These are phyloP conservation scores for Camponotus vicinus DNA, from an alignment of 1,140 invertebrate genomes.

Conservation along the genomic window DNA sequence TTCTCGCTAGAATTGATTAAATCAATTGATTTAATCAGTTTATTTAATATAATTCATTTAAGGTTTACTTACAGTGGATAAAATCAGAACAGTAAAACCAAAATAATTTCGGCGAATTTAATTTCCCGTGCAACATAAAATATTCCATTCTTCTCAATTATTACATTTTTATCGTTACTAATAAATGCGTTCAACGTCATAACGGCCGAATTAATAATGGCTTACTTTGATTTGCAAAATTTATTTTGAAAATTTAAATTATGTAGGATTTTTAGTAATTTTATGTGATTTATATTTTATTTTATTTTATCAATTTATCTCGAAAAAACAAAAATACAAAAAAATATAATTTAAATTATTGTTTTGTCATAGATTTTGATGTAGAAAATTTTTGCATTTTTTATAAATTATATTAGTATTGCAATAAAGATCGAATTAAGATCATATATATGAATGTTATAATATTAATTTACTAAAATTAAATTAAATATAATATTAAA, in stretches of 20 bases:
- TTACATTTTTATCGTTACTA: not conserved
- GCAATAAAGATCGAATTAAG: not conserved
- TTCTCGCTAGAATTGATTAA: not conserved
- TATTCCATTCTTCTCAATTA: slow-evolving; percentile 6
- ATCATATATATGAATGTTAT: not conserved
- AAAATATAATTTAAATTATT: too few relatives aligned
- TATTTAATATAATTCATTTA: not conserved
- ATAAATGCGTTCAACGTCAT: not conserved
- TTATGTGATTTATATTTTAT: not conserved
- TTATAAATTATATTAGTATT: not conserved
- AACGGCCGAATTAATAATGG: not conserved
- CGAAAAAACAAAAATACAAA: too few relatives aligned
- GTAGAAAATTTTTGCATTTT: not conserved
- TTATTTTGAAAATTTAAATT: not conserved
- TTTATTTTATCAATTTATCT: not conserved
- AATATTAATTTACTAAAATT: too few relatives aligned
- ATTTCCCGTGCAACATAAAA: slow-evolving; percentile 9
- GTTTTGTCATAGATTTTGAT: not conserved
- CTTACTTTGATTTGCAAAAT: not conserved
- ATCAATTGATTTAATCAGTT: not conserved
- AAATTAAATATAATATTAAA: not conserved
- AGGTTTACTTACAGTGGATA: not conserved
- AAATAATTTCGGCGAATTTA: slow-evolving; percentile 21
- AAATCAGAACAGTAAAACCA: slow-evolving; percentile 5
- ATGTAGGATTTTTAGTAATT: not conserved